Base-by-base conservation (phyloP, 2,113 vertebrate species). In the Pachycephala philippinensis region DNA sequence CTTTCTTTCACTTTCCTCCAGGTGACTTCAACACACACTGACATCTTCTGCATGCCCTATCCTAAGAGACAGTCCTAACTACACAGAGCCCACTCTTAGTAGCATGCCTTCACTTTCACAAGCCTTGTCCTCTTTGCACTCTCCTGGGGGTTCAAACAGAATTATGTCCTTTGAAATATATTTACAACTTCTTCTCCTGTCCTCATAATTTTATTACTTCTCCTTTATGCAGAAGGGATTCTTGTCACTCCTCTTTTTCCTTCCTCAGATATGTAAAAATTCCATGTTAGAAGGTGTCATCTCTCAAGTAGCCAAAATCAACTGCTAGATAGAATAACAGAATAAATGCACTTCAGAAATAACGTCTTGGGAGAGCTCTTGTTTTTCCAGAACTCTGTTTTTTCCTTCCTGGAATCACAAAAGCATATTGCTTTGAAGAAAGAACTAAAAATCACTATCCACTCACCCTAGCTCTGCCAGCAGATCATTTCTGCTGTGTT, bases 221-320 rank as follows among this genome's bases (percentile, higher is more conserved):
- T 44, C 57, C 63, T 59, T 85, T 71, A 71, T 79, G 49, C 28
- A 59, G 7, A 22, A 75, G 31, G 9, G 8, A 63, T 17, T 45
- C 47, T 63, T 57, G 26, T n/a, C 31, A 63, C 52, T n/a, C 13
- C 19, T 74, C 60, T 53, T 68, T n/a, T 61, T 56, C 18, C 26
- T 70, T 83, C 27, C 31, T 66, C 10, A 22, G 47, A 28, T n/a
- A 83, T 2, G 22, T 3, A 45, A 11, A 65, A 75, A 31, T 45
- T 53, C 28, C 24, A 21, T 2, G 16, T 78, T 49, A 70, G 56
- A 27, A 82, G 31, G 42, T 0, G 0, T 8, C 44, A 77, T n/a
- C 27, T 63, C 50, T 69, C 1, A 0, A 52, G 69, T 21, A 87
- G 21, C 18, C 79, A 44, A 85, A 89, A 75, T 20, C 60, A 85